phyloP scores from a whole-genome alignment of 1,140 invertebrate genomes.

The Dendroctonus valens region DNA sequence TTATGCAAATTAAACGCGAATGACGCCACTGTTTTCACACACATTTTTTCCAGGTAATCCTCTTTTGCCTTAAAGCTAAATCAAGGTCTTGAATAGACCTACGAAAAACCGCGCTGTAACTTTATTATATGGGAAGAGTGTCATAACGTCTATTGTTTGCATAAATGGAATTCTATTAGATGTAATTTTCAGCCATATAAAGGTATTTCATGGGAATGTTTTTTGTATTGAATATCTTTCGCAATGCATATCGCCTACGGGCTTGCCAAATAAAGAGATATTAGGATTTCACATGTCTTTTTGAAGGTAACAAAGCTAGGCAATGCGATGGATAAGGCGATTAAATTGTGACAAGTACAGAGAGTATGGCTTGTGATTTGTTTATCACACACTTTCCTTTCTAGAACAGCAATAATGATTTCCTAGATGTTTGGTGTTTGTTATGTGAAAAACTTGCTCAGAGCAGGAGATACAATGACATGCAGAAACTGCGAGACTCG shows the following conservation, averaged over 20 bases:
- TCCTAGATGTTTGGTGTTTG: no score
- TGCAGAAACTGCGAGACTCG: no score
- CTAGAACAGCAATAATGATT: not conserved
- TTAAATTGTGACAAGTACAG: slow-evolving; percentile 4
- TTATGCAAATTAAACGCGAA: no score
- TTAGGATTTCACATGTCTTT: slow-evolving; percentile 14
- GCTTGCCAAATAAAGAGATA: slow-evolving; percentile 7
- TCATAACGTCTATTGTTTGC: not conserved
- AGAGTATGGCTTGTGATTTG: not conserved
- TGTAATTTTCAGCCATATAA: slow-evolving; percentile 2
- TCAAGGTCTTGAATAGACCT: no score
- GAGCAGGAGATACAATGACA: no score
- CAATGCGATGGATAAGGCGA: slow-evolving; percentile 4
- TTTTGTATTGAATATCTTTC: not conserved
- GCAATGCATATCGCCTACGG: not conserved
- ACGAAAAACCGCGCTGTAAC: no score
- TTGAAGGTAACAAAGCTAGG: slow-evolving; percentile 9
- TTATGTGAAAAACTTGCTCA: no score
- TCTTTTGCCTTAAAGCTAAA: no score
- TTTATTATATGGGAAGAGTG: no score
- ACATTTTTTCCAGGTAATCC: no score
- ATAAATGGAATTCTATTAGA: not conserved
- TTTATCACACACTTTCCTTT: not conserved
- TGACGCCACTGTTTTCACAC: no score
- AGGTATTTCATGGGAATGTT: slow-evolving; percentile 2